A percentile compares a stretch with the other conserved stretches of the same genome.
Evolutionary conservation across 2,888 invertebrate genomes (phyloP).

Genomic region (Flabesymbios commensalis): DNA sequence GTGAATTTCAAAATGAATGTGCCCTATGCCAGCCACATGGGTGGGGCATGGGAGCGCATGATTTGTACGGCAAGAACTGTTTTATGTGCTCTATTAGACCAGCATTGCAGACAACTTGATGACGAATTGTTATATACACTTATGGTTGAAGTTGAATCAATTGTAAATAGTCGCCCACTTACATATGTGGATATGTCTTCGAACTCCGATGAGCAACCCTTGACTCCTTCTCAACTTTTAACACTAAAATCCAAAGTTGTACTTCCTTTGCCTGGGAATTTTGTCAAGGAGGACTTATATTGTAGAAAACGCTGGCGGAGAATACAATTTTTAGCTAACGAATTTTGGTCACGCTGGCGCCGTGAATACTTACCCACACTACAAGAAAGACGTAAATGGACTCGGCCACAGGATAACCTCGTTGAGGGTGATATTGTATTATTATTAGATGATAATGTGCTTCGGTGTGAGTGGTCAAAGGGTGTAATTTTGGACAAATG

Average conservation of each 20-base stretch:
- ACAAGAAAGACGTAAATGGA: slow-evolving; percentile 30
- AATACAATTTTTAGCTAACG: slow-evolving; percentile 31
- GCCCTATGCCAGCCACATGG: slow-evolving; percentile 1
- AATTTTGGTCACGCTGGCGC: slow-evolving; percentile 38
- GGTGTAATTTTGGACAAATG: no score
- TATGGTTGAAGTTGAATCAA: not conserved
- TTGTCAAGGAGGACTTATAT: slow-evolving; percentile 27
- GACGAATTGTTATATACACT: not conserved
- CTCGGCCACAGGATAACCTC: not conserved
- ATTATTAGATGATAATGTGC: no score
- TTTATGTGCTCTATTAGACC: not conserved
- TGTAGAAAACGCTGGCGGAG: slow-evolving; percentile 31
- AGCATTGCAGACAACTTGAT: not conserved
- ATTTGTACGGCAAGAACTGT: not conserved
- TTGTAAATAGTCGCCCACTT: not conserved
- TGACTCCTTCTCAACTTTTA: slow-evolving; percentile 22
- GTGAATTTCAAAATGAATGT: not conserved
- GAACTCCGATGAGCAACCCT: slow-evolving; percentile 4
- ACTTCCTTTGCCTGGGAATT: slow-evolving; percentile 33
- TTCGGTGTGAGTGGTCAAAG: no score
- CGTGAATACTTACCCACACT: slow-evolving; percentile 30
- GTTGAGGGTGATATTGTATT: slow-evolving; percentile 4
- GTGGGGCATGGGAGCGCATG: slow-evolving; percentile 3
- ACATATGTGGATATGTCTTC: not conserved
- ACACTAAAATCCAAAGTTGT: slow-evolving; percentile 17